A percentile compares a stretch with the other conserved stretches of the same genome.
phyloP scores from a whole-genome alignment of 2,797 vertebrate species.

The Botia almorhae region DNA sequence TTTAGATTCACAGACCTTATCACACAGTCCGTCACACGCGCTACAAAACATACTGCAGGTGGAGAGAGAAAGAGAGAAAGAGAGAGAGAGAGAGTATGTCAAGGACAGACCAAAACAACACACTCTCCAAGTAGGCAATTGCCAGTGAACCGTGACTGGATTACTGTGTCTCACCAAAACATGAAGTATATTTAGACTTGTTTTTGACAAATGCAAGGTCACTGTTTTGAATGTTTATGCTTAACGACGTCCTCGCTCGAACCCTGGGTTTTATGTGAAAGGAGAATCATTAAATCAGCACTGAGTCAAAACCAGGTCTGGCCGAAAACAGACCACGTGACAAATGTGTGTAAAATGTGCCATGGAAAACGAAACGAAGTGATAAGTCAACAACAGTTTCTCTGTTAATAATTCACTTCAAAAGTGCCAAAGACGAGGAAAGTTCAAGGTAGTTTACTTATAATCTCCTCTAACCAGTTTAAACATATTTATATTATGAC shows the following conservation, averaged over 20 bases:
- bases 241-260: slow-evolving; percentile 18
- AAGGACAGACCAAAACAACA: slow-evolving; percentile 31
- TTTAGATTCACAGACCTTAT: slow-evolving; percentile 86
- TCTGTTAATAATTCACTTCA: slow-evolving; percentile 20
- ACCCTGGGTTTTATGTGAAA: slow-evolving; percentile 47
- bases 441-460: slow-evolving; percentile 5
- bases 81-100: slow-evolving; percentile 24
- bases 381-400: slow-evolving; percentile 16
- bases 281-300: slow-evolving; percentile 68
- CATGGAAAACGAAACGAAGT: slow-evolving; percentile 55
- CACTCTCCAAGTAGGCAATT: slow-evolving; percentile 20
- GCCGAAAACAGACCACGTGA: slow-evolving; percentile 52
- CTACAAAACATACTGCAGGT: slow-evolving; percentile 90
- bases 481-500: not conserved
- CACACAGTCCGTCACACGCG: slow-evolving; percentile 92
- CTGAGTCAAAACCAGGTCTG: slow-evolving; percentile 62
- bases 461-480: slow-evolving; percentile 10
- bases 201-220: slow-evolving; percentile 59
- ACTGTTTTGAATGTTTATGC: slow-evolving; percentile 45
- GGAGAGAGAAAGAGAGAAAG: not conserved
- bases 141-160: slow-evolving; percentile 25
- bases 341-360: slow-evolving; percentile 24
- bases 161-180: slow-evolving; percentile 29
- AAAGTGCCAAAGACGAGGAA: not conserved
- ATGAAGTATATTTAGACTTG: slow-evolving; percentile 25